phyloP scores from a whole-genome alignment of 2,113 vertebrate species.

The Muscicapa adusta region DNA sequence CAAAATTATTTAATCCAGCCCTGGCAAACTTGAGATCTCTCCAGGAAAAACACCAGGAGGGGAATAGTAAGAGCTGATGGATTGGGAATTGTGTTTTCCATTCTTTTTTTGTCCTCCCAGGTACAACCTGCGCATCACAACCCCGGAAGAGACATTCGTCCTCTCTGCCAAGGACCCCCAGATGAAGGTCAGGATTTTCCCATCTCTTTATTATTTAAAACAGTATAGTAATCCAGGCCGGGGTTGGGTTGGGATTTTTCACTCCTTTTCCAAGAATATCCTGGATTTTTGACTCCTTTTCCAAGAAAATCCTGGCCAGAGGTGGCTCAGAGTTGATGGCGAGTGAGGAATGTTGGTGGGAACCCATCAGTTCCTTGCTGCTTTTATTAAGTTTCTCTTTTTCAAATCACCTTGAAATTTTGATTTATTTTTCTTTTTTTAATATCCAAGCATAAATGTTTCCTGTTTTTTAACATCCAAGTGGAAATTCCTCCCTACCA shows the following conservation, averaged over 20 bases:
- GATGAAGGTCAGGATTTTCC: conserved; percentile 36
- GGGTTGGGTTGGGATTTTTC: rapidly evolving
- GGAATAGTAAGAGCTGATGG: neutral
- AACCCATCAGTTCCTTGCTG: rapidly evolving
- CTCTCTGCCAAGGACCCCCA: conserved; percentile 30
- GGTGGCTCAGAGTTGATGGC: neutral
- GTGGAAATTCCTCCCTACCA: neutral
- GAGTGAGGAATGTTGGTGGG: neutral
- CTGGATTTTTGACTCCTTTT: rapidly evolving
- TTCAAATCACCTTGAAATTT: too few relatives aligned
- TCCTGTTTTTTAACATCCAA: neutral
- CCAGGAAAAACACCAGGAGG: neutral
- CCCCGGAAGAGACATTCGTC: conserved; percentile 65
- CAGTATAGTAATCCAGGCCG: neutral
- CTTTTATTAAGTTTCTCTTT: too few relatives aligned
- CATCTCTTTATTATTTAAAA: neutral
- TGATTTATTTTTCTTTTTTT: neutral
- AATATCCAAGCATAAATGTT: neutral
- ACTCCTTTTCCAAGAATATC: neutral
- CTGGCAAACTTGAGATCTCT: neutral
- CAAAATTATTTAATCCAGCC: neutral
- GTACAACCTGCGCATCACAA: conserved; percentile 9
- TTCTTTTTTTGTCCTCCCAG: conserved; percentile 10
- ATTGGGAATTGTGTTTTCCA: neutral
- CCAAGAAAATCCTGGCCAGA: neutral